These are phyloP conservation scores for Pogonocherus hispidulus DNA, from an alignment of 2,888 invertebrate genomes.

Conservation along the genomic window DNA sequence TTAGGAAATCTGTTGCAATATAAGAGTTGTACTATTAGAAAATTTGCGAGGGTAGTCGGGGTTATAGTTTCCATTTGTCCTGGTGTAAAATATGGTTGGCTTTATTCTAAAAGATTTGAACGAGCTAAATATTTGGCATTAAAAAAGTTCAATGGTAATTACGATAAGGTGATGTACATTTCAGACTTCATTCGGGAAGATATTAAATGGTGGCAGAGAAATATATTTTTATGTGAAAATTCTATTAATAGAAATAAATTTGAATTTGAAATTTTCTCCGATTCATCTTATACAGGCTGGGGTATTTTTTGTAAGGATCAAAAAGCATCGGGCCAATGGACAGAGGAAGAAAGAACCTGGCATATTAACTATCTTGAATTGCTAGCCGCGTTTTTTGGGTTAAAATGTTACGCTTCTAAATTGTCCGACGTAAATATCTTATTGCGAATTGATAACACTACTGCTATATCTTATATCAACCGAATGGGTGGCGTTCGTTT, in stretches of 20 bases:
- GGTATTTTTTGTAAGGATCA: not conserved
- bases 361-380: not conserved
- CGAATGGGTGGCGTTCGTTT: too few relatives aligned
- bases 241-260: not conserved
- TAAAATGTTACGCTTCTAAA: not conserved
- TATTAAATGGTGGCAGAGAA: not conserved
- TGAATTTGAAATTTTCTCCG: not conserved
- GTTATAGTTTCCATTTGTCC: not conserved
- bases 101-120: constrained; percentile 3
- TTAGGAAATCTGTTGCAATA: not conserved
- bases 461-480: too few relatives aligned
- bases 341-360: not conserved
- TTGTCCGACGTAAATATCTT: too few relatives aligned
- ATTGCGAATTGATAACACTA: too few relatives aligned
- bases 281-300: not conserved
- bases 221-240: not conserved
- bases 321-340: not conserved
- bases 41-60: not conserved
- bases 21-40: not conserved
- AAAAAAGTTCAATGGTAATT: not conserved
- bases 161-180: not conserved
- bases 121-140: constrained; percentile 24
- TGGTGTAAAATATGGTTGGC: constrained; percentile 8
- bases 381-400: not conserved
- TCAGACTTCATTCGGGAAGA: not conserved